phyloP scores from a whole-genome alignment of 2,888 invertebrate species.

The Byasa hedistus region DNA sequence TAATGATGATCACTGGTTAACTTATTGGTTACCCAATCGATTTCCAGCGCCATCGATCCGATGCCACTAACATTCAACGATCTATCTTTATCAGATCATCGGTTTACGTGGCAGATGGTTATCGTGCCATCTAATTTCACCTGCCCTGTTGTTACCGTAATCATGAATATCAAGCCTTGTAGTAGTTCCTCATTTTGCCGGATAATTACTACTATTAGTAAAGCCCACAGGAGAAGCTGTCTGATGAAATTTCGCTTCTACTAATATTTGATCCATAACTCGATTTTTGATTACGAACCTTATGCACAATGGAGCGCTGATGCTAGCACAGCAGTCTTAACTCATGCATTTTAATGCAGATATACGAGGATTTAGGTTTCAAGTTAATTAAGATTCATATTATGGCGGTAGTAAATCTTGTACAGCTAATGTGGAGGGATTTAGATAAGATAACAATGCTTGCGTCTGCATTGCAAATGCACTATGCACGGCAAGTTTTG shows the following conservation, averaged over 20 bases:
- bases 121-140: no score
- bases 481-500: conserved; percentile 10
- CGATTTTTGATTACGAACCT: not conserved
- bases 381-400: conserved; percentile 29
- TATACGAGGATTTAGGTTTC: conserved; percentile 19
- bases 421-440: conserved; percentile 24
- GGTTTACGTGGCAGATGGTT: no score
- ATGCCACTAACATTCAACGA: no score
- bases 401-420: conserved; percentile 28
- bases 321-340: conserved; percentile 9
- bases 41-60: no score
- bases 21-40: no score
- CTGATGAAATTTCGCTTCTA: not conserved
- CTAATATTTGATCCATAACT: not conserved
- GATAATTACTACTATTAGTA: no score
- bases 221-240: no score
- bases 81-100: no score
- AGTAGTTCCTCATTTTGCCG: no score
- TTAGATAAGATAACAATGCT: conserved; percentile 26
- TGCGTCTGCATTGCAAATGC: conserved; percentile 25
- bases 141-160: no score
- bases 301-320: conserved; percentile 6
- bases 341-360: conserved; percentile 21
- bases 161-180: no score
- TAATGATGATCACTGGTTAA: no score